Evolutionary conservation across 2,888 invertebrate species (phyloP).

Genomic region (Vandiemenella viatica): DNA sequence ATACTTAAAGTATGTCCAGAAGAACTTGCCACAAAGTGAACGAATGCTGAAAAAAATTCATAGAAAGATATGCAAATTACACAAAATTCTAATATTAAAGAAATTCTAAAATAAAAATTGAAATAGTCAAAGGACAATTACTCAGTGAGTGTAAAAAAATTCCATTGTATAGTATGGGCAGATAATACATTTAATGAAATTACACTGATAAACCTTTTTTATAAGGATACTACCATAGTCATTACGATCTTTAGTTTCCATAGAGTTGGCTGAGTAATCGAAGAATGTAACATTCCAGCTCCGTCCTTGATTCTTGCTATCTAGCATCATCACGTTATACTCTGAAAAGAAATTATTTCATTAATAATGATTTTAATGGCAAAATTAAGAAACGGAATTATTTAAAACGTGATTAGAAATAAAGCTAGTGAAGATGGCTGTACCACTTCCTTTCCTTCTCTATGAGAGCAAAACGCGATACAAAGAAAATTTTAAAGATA

Average conservation of each 20-base stretch:
- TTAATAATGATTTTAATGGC: neutral
- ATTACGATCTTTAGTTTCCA: conserved; percentile 57
- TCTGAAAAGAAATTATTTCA: conserved; percentile 30
- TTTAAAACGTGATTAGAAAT: neutral
- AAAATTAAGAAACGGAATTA: neutral
- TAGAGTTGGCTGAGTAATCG: conserved; percentile 79
- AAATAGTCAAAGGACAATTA: neutral
- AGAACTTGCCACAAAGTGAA: conserved; percentile 82
- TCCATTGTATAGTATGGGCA: neutral
- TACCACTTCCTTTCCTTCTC: too few relatives aligned
- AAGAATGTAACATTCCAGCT: conserved; percentile 95
- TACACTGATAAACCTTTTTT: too few relatives aligned
- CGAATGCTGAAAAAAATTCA: conserved; percentile 44
- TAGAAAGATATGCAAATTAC: neutral
- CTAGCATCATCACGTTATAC: conserved; percentile 89
- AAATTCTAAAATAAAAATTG: conserved; percentile 1
- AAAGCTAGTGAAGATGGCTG: too few relatives aligned
- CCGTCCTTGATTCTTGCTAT: conserved; percentile 53
- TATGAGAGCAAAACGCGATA: too few relatives aligned
- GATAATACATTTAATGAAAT: too few relatives aligned
- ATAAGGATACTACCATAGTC: conserved; percentile 83
- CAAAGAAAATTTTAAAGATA: too few relatives aligned
- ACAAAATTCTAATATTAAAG: neutral
- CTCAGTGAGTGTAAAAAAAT: neutral
- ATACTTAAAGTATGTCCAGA: conserved; percentile 75